Conservation (phyloP, 2,888 invertebrate genomes). For the Hypena proboscidalis region DNA sequence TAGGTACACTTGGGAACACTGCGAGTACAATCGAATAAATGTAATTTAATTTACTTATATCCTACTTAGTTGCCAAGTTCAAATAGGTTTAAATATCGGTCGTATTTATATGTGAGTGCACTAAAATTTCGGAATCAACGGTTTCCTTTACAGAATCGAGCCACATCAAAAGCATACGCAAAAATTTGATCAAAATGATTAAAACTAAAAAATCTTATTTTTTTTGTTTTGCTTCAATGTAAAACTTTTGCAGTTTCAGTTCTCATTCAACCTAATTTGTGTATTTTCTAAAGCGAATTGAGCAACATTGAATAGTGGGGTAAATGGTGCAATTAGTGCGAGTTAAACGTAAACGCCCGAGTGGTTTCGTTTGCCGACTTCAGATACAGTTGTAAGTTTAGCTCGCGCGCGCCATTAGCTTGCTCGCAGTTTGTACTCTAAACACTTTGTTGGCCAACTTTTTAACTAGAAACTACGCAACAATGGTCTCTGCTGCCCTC, state of each 20-base stretch:
- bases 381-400: conserved; percentile 17
- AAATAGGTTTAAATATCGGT: too few relatives aligned
- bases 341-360: conserved; percentile 7
- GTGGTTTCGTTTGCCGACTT: conserved; percentile 16
- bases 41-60: too few relatives aligned
- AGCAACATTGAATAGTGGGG: conserved; percentile 1
- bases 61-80: too few relatives aligned
- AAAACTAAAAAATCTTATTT: too few relatives aligned
- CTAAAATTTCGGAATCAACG: too few relatives aligned
- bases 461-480: conserved; percentile 9
- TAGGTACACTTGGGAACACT: too few relatives aligned
- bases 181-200: too few relatives aligned
- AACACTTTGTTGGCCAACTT: conserved; percentile 13
- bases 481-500: background rate
- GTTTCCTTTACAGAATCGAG: too few relatives aligned
- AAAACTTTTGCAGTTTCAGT: background rate
- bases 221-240: too few relatives aligned
- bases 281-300: background rate
- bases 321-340: conserved; percentile 7
- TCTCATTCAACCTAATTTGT: background rate
- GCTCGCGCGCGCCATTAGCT: conserved; percentile 11
- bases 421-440: conserved; percentile 16
- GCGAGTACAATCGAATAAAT: too few relatives aligned
- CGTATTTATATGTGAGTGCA: too few relatives aligned
- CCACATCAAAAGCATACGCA: too few relatives aligned